Conservation (phyloP, 2,113 vertebrate species). For the Sceloporus undulatus region DNA sequence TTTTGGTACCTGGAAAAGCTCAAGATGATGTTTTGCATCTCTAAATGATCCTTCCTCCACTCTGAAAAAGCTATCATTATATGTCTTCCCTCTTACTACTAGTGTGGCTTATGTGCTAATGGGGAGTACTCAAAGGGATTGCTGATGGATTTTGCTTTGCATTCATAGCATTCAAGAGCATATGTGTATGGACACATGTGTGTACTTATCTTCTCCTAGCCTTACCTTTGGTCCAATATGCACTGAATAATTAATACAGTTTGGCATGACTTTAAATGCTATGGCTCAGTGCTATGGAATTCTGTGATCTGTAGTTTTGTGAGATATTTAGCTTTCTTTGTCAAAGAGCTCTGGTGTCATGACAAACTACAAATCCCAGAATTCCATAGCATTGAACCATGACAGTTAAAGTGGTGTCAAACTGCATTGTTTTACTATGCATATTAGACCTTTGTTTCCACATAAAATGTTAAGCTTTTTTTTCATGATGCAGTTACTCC, state of each 20-base stretch:
- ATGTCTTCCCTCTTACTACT: conserved; percentile 52
- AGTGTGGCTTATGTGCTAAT: conserved; percentile 52
- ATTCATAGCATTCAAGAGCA: not conserved
- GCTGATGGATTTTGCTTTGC: not conserved
- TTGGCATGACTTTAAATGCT: too few species aligned
- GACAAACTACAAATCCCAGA: too few species aligned
- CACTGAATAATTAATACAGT: too few species aligned
- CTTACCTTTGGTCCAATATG: not conserved
- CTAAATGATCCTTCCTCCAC: conserved; percentile 60
- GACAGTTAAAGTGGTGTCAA: too few species aligned
- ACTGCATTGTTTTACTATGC: too few species aligned
- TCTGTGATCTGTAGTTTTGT: too few species aligned
- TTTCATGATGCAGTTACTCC: not conserved
- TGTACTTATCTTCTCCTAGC: not conserved
- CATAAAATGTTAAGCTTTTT: too few species aligned
- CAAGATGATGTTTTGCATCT: conserved; percentile 74
- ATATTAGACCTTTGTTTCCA: too few species aligned
- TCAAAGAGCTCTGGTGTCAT: too few species aligned
- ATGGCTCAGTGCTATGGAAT: too few species aligned
- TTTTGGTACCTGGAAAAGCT: conserved; percentile 81
- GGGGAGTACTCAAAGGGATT: conserved; percentile 41
- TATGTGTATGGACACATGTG: not conserved
- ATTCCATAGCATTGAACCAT: too few species aligned
- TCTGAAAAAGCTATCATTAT: conserved; percentile 69
- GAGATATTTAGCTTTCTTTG: too few species aligned